Evolutionary conservation across 2,113 vertebrate genomes (phyloP), one percentile per base, ranked within the genome.

Genomic region (Probosciger aterrimus): DNA sequence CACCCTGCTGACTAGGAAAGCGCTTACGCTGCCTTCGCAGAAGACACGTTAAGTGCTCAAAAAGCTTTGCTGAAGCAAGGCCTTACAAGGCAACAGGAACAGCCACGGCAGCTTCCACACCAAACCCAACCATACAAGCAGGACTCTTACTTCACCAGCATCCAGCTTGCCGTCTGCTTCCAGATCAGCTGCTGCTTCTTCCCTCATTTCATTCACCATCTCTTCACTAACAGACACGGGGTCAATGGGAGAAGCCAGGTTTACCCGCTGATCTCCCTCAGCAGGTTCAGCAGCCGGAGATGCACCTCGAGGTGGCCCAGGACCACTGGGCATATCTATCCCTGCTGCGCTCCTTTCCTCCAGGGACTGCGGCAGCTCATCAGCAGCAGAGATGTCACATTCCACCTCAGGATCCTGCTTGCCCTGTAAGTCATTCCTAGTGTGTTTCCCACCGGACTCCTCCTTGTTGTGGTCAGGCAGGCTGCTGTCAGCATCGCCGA

Each of bases 61-160:
- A 35, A 79, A 53, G 88, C 87, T 77, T 25, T 63, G 85, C 87
- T 15, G 52, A 75, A 18, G 2, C 74, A 4, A 50, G 73, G 74
- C 49, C 70, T 39, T 13, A 5, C 22, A 31, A 63, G 74, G 63
- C 33, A 5, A 7, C 0, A 4, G 86, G 30, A 85, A 60, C 41
- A 14, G 35, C 30, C 44, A 35, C 55, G 1, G 81, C 76, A 35
- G 31, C 69, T 37, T 14, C 64, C 68, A 44, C 77, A 80, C 60
- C 84, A 37, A 69, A 14, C 28, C 55, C 90, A 59, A 43, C 64
- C 83, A 7, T 8, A 55, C 88, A 62, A 23, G 77, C 91, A 41
- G 80, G 10, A 52, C 88, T 82, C 97, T 96, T 91, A 98, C 98
- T 81, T 95, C 30, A 19, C 83, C 91, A 64, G 37, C 62, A 5